phyloP scores from a whole-genome alignment of 2,888 invertebrate genomes.

The Conus canariensis region DNA sequence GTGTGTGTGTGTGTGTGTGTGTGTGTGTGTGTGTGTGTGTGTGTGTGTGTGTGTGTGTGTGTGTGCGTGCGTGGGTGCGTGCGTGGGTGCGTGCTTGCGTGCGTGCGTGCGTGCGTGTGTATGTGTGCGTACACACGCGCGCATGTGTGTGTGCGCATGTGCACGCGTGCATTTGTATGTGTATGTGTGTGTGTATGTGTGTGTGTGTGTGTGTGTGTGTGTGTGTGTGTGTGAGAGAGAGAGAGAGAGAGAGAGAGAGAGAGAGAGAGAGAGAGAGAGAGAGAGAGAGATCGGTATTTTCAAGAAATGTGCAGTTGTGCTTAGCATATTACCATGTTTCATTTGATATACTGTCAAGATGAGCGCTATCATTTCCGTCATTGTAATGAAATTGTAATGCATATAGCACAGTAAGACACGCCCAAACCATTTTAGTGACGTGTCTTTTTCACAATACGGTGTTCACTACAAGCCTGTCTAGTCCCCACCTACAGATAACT shows the following conservation, averaged over 20 bases:
- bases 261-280: slow-evolving; percentile 6
- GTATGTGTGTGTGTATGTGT: background rate
- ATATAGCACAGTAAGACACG: too few relatives aligned
- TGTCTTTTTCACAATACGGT: too few relatives aligned
- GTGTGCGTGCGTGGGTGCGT: background rate
- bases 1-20: slow-evolving; percentile 33
- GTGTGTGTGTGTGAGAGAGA: slow-evolving; percentile 22
- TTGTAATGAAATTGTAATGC: too few relatives aligned
- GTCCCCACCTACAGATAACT: too few relatives aligned
- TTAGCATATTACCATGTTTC: too few relatives aligned
- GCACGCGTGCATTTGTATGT: background rate
- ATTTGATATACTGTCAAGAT: too few relatives aligned
- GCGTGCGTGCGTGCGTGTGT: background rate
- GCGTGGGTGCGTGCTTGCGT: background rate
- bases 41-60: background rate
- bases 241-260: slow-evolving; percentile 22
- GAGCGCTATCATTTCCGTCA: too few relatives aligned
- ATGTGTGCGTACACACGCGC: background rate
- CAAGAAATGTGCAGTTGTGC: too few relatives aligned
- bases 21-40: slow-evolving; percentile 6
- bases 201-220: background rate
- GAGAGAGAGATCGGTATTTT: too few relatives aligned
- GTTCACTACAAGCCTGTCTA: too few relatives aligned
- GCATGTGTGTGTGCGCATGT: background rate
- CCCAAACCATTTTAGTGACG: background rate